Evolutionary conservation across 2,888 invertebrate genomes (phyloP).

Genomic region (Drosophila crucigera): DNA sequence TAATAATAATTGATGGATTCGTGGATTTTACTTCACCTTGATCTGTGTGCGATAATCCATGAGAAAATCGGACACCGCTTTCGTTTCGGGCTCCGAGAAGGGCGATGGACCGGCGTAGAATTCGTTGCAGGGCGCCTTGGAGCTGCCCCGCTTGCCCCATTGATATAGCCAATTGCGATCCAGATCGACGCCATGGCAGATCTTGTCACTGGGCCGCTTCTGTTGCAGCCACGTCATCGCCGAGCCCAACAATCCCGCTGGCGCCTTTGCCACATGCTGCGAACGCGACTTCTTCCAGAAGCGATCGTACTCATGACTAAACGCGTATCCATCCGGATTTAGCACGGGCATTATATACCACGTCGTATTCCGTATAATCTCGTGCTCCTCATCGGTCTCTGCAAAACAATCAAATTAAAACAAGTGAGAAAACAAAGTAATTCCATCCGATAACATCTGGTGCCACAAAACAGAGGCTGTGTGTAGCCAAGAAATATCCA

Average conservation of each 20-base stretch:
- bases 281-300: conserved; percentile 93
- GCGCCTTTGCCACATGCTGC: conserved; percentile 84
- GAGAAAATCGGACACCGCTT: conserved; percentile 88
- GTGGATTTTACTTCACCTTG: conserved; percentile 85
- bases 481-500: background rate
- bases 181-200: conserved; percentile 91
- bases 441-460: too few relatives aligned
- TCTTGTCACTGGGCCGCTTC: conserved; percentile 72
- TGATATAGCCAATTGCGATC: conserved; percentile 92
- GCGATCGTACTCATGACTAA: conserved; percentile 90
- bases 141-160: conserved; percentile 90
- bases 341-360: conserved; percentile 92
- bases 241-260: conserved; percentile 80
- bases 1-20: background rate
- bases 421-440: background rate
- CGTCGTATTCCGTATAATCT: conserved; percentile 82
- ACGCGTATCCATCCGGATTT: conserved; percentile 93
- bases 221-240: conserved; percentile 84
- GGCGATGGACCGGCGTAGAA: conserved; percentile 90
- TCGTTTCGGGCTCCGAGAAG: conserved; percentile 92
- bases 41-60: conserved; percentile 88
- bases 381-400: conserved; percentile 75
- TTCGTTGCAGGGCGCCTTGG: conserved; percentile 91
- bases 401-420: background rate
- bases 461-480: too few relatives aligned